Evolutionary conservation across 2,113 vertebrate genomes (phyloP).

Genomic region (Atherinomorus stipes): DNA sequence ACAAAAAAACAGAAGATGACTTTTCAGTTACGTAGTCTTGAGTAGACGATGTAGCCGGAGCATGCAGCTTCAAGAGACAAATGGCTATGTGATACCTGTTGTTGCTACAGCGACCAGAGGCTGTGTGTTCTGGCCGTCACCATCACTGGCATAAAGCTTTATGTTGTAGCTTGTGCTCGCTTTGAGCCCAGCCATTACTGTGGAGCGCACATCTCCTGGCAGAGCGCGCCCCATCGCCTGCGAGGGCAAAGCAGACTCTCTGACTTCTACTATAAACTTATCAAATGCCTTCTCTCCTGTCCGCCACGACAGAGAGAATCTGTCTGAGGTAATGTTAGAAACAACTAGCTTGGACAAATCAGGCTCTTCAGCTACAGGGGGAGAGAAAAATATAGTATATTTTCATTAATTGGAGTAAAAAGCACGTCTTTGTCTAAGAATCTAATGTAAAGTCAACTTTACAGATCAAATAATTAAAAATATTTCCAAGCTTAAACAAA

Average conservation of each 20-base stretch:
- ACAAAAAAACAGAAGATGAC: slow-evolving; percentile 66
- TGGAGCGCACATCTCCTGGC: slow-evolving; percentile 70
- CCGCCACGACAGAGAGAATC: slow-evolving; percentile 86
- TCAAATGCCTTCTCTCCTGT: slow-evolving; percentile 85
- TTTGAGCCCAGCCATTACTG: slow-evolving; percentile 85
- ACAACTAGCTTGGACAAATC: slow-evolving; percentile 89
- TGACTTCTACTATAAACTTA: slow-evolving; percentile 89
- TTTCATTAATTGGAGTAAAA: slow-evolving; percentile 47
- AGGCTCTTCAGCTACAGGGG: slow-evolving; percentile 83
- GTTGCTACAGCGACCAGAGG: slow-evolving; percentile 82
- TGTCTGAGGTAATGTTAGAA: slow-evolving; percentile 88
- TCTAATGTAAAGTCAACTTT: slow-evolving; percentile 19
- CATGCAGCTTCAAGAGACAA: slow-evolving; percentile 24
- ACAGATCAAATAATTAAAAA: slow-evolving; percentile 4
- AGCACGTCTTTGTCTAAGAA: slow-evolving; percentile 12
- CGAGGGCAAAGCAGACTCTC: slow-evolving; percentile 85
- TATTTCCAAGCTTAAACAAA: not conserved
- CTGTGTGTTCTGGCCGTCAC: slow-evolving; percentile 78
- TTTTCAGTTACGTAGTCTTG: slow-evolving; percentile 50
- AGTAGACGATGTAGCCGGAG: not conserved
- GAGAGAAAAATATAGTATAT: slow-evolving; percentile 77
- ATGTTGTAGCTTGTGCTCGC: slow-evolving; percentile 84
- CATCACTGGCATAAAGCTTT: slow-evolving; percentile 85
- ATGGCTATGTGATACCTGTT: slow-evolving; percentile 83
- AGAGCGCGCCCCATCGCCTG: slow-evolving; percentile 83